Base-by-base conservation (phyloP, 2,797 vertebrate species). In the Cephalopachus bancanus region DNA sequence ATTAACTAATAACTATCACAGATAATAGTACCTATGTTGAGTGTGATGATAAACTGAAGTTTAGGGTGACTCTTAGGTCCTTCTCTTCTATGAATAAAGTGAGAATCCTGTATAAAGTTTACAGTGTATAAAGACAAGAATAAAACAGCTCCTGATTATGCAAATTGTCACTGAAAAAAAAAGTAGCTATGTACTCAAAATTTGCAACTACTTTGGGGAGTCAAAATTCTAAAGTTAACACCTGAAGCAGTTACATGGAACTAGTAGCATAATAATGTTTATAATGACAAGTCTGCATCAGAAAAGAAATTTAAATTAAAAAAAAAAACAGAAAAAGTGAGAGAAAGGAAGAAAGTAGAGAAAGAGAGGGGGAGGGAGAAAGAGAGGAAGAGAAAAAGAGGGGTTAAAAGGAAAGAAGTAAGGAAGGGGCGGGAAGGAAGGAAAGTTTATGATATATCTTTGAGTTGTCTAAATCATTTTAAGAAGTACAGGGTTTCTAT, bases 301-400 rank as follows among this genome's bases (percentile, higher is more conserved):
- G 59, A 67, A 28, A 57, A 3, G 14, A 79, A 76, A n/a, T 71
- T 44, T 44, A 44, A 44, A 5, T 44, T 37, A 37, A 2, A 12
- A 26, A 5, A 30, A 37, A 24, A 7, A 7, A 24, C 5, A 33
- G 9, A 3, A 11, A 7, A 4, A 26, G 1, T 3, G 1, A 3
- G 5, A 26, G 3, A 22, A 16, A 11, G 20, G 10, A 16, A 4
- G 33, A 12, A 37, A 3, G 1, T 1, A 19, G 17, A 17, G 16
- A 2, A 53, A 60, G 30, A 10, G 9, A n/a, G 3, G 37, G 15
- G 6, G 9, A 2, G 0, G 15, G 4, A 2, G 1, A 10, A 26
- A 20, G 1, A 1, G 16, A 10, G 24, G 11, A 30, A 62, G 8
- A 10, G 1, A 62, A 10, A 11, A 1, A 20, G 7, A 16, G 30